Evolutionary conservation across 2,797 vertebrate genomes (phyloP).

Genomic region (Clarias pachynema): DNA sequence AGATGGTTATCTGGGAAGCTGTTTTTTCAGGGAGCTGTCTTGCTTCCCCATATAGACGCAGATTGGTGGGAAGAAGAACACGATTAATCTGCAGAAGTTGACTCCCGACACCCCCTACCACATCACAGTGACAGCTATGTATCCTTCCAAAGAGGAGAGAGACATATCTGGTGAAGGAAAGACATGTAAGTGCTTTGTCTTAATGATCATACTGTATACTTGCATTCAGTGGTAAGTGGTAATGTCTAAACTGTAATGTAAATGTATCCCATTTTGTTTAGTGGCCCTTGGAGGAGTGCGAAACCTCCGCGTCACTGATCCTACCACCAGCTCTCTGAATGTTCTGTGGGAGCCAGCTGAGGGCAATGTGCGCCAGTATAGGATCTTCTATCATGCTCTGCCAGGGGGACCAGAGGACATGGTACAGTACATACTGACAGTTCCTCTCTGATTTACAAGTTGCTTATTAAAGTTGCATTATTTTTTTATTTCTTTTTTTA

Average conservation of each 20-base stretch:
- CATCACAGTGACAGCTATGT: slow-evolving; percentile 87
- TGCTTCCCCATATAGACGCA: slow-evolving; percentile 76
- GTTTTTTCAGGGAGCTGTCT: slow-evolving; percentile 23
- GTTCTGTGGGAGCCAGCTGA: slow-evolving; percentile 93
- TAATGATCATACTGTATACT: neutral
- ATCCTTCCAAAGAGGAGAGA: slow-evolving; percentile 80
- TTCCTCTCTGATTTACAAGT: neutral
- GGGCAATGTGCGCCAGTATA: slow-evolving; percentile 91
- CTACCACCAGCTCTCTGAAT: slow-evolving; percentile 89
- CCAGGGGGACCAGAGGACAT: slow-evolving; percentile 84
- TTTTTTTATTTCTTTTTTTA: neutral
- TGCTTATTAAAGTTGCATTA: neutral
- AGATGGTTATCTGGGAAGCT: slow-evolving; percentile 10
- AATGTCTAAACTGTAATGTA: neutral
- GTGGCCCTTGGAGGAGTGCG: slow-evolving; percentile 90
- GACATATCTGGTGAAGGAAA: slow-evolving; percentile 89
- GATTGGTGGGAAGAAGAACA: slow-evolving; percentile 90
- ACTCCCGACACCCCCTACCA: slow-evolving; percentile 91
- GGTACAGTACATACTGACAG: slow-evolving; percentile 72
- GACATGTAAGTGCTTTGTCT: slow-evolving; percentile 83
- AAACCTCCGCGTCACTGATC: slow-evolving; percentile 90
- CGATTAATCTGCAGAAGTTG: slow-evolving; percentile 89
- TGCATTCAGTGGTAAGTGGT: neutral
- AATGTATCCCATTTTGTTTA: slow-evolving; percentile 58
- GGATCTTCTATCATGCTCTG: slow-evolving; percentile 84